A percentile compares a stretch with the other conserved stretches of the same genome.
These are phyloP conservation scores for Aplidium turbinatum DNA, from an alignment of 23 tunicate species.

Conservation along the genomic window DNA sequence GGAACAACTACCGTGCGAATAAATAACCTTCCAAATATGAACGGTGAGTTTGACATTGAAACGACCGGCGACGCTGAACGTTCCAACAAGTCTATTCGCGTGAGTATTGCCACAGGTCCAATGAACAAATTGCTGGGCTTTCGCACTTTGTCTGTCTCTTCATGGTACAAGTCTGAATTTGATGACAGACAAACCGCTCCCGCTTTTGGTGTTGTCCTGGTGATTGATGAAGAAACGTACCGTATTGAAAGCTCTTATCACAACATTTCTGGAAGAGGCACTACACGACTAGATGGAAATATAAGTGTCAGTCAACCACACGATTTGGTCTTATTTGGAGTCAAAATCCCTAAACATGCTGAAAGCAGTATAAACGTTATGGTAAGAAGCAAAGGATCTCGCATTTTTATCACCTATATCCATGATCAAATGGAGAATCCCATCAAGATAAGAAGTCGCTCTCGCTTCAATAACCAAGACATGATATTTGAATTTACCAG, in stretches of 20 bases:
- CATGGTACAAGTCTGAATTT: constrained; percentile 29
- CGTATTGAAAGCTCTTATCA: constrained; percentile 6
- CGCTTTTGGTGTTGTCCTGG: constrained; percentile 8
- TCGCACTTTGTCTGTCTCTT: constrained; percentile 8
- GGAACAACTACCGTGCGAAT: constrained; percentile 30
- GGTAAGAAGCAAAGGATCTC: constrained; percentile 16
- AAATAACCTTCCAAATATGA: constrained; percentile 48
- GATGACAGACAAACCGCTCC: constrained; percentile 5
- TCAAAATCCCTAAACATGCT: too few species aligned
- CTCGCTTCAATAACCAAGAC: constrained; percentile 9
- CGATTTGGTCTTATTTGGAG: too few species aligned
- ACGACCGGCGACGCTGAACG: not conserved
- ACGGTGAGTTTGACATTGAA: not conserved
- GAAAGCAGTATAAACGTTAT: too few species aligned
- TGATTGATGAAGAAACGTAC: constrained; percentile 8
- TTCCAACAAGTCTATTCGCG: constrained; percentile 7
- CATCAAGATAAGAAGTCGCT: constrained; percentile 2
- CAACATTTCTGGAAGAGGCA: not conserved
- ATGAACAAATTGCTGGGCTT: constrained; percentile 12
- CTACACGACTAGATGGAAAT: not conserved
- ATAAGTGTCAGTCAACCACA: constrained; percentile 26
- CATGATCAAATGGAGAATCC: constrained; percentile 29
- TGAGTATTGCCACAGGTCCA: constrained; percentile 25
- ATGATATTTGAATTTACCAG: constrained; percentile 5
- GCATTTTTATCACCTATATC: constrained; percentile 5